Conservation (phyloP, 2,888 invertebrate genomes). For the Melanophora roralis region DNA sequence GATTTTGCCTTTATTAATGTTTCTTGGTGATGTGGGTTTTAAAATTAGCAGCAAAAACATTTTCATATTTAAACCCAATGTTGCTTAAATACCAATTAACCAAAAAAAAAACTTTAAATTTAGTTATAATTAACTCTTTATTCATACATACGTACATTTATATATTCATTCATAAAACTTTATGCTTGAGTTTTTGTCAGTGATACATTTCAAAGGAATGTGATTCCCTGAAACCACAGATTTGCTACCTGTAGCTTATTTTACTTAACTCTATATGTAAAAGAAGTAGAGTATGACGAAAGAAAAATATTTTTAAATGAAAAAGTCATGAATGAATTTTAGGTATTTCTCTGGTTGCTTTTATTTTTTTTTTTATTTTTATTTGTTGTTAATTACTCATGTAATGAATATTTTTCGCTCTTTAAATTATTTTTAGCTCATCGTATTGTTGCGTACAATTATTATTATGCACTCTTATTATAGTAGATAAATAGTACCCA, state of each 20-base stretch:
- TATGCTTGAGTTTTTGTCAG: neutral
- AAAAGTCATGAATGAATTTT: slow-evolving; percentile 24
- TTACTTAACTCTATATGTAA: neutral
- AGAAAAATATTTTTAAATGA: neutral
- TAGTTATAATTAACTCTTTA: too few relatives aligned
- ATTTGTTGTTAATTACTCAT: slow-evolving; percentile 53
- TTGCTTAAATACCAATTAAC: too few relatives aligned
- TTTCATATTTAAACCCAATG: too few relatives aligned
- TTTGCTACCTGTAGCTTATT: neutral
- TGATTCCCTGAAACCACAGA: neutral
- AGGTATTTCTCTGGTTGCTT: neutral
- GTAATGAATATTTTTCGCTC: slow-evolving; percentile 31
- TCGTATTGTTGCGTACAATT: too few relatives aligned
- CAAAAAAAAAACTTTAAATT: too few relatives aligned
- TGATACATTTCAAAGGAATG: slow-evolving; percentile 55
- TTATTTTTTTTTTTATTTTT: neutral
- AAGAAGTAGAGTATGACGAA: slow-evolving; percentile 16
- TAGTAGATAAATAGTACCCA: too few relatives aligned
- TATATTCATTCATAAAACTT: neutral
- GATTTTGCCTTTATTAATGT: too few relatives aligned
- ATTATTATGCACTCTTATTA: too few relatives aligned
- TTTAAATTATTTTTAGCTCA: neutral
- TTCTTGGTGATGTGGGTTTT: too few relatives aligned
- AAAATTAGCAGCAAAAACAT: too few relatives aligned
- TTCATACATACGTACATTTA: too few relatives aligned